Base-by-base conservation (phyloP, 2,797 vertebrate species). In the Rhadinocentrus ornatus region DNA sequence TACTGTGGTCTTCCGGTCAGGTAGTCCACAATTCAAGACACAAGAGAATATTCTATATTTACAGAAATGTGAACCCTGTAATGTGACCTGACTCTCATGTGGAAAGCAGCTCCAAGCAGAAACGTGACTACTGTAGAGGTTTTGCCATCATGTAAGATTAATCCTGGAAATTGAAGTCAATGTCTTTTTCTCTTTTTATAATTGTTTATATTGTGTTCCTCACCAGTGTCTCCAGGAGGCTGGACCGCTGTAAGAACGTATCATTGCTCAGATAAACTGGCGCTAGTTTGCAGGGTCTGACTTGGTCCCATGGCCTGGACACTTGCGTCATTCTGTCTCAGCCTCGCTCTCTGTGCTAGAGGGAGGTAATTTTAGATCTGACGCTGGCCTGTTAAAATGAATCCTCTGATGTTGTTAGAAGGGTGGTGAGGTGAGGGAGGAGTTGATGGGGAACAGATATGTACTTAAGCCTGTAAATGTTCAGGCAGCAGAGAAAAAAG, bases 311-410 rank as follows among this genome's bases (percentile, higher is more conserved):
- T 27, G n/a, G 56, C 64, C 58, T 13, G 75, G 44, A 82, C 69
- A 66, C 80, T 77, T 82, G 29, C 77, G 74, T 84, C 80, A 71
- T 70, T 31, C 54, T 6, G 27, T 63, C 73, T 82, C 63, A 4
- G 22, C 53, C 56, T 32, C 59, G 61, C 35, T 52, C 34, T 67
- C 74, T 78, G 66, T 56, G 16, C 52, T 66, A 5, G 16, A 27
- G 56, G 13, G 32, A 1, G 54, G 70, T 91, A 87, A 89, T 89
- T 90, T 88, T 90, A 93, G 90, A 73, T 62, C 82, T 89, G 81
- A 87, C 77, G 69, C 58, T 24, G 31, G 60, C 66, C 71, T 75
- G 79, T 72, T 83, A 83, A 82, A 89, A 88, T 62, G 66, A 62
- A 15, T 71, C 71, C 62, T 66, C 63, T 86, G 85, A 88, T 69